Percentiles rank a stretch among this genome's conserved stretches.
These are phyloP conservation scores for Luscinia megarhynchos DNA, from an alignment of 2,797 vertebrate species.

Conservation along the genomic window DNA sequence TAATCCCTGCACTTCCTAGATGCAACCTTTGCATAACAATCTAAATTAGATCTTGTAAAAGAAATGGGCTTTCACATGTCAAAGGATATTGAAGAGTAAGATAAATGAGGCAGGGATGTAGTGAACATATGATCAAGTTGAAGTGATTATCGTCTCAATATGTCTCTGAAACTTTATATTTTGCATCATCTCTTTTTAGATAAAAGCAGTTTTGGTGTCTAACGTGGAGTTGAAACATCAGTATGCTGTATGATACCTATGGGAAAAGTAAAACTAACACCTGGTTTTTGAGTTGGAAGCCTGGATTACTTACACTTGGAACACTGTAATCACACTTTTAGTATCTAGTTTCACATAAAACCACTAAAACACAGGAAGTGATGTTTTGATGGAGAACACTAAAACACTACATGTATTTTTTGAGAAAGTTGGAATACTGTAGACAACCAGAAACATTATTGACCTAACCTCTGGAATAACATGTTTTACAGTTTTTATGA, in stretches of 20 bases:
- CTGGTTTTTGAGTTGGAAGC: background rate
- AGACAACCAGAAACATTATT: background rate
- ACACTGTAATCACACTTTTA: background rate
- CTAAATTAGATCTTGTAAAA: background rate
- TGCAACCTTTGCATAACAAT: background rate
- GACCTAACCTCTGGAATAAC: background rate
- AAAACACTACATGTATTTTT: background rate
- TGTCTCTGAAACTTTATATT: background rate
- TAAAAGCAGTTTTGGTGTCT: background rate
- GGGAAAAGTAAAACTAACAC: background rate
- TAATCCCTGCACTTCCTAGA: background rate
- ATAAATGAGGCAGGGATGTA: background rate
- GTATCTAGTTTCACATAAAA: background rate
- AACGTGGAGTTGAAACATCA: background rate
- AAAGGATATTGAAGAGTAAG: background rate
- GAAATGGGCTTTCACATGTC: background rate
- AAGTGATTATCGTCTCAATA: background rate
- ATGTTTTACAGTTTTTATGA: background rate
- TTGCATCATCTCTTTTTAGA: background rate
- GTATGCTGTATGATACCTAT: background rate
- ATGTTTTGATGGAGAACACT: background rate
- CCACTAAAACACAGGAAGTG: background rate
- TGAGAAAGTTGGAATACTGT: background rate
- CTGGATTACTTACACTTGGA: background rate
- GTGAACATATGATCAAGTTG: background rate